A percentile compares a stretch with the other conserved stretches of the same genome.
phyloP scores from a whole-genome alignment of 2,797 vertebrate genomes.

The Pyrocephalus nanus region DNA sequence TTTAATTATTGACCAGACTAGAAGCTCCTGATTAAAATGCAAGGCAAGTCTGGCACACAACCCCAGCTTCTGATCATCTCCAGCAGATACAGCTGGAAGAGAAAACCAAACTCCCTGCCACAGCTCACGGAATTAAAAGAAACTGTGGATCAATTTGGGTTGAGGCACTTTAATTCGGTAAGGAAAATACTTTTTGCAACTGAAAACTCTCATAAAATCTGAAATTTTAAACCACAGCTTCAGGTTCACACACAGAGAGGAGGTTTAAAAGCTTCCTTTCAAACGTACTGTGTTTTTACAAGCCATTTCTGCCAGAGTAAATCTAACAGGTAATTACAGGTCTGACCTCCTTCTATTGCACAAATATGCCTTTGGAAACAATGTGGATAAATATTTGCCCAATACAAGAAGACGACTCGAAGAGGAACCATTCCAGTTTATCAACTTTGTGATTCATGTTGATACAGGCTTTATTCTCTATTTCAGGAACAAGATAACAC shows the following conservation, averaged over 20 bases:
- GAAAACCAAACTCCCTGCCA: background rate
- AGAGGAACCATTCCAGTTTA: conserved; percentile 68
- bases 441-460: conserved; percentile 52
- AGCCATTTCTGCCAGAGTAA: background rate
- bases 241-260: background rate
- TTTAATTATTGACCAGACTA: conserved; percentile 11
- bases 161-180: background rate
- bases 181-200: background rate
- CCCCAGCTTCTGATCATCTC: conserved; percentile 24
- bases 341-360: conserved; percentile 55
- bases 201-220: background rate
- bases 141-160: background rate
- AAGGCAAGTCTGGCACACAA: conserved; percentile 6
- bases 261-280: background rate
- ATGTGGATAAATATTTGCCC: conserved; percentile 63
- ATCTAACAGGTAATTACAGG: conserved; percentile 60
- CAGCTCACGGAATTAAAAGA: background rate
- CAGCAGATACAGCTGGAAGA: background rate
- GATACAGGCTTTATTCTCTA: conserved; percentile 52
- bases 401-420: background rate
- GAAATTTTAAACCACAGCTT: background rate
- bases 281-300: background rate
- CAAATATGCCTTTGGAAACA: conserved; percentile 59
- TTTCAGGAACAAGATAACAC: conserved; percentile 25
- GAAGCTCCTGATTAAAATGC: conserved; percentile 39